These are phyloP conservation scores for Phoebastria nigripes DNA, from an alignment of 2,797 vertebrate species.

Conservation along the genomic window DNA sequence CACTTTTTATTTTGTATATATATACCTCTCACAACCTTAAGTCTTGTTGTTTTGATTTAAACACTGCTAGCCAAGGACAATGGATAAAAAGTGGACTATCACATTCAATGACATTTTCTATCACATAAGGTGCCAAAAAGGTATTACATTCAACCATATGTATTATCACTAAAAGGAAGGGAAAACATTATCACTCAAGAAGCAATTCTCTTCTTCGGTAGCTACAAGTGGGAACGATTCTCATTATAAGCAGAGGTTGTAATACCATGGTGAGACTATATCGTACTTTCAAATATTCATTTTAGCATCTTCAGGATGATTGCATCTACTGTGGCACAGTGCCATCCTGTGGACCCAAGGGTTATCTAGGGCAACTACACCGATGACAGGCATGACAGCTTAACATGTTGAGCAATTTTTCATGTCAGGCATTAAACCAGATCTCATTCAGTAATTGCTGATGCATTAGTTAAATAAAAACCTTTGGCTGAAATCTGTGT, in stretches of 20 bases:
- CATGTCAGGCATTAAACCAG: not conserved
- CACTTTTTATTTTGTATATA: not conserved
- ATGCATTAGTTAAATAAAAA: not conserved
- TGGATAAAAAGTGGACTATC: not conserved
- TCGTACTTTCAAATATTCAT: not conserved
- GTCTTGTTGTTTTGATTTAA: not conserved
- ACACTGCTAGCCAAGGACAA: not conserved
- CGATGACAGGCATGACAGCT: fast-evolving
- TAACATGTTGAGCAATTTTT: not conserved
- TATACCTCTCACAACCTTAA: not conserved
- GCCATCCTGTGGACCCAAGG: not conserved
- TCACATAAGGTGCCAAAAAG: not conserved
- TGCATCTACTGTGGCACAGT: constrained; percentile 1
- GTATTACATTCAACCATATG: not conserved
- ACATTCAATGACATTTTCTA: not conserved
- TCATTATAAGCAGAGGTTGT: not conserved
- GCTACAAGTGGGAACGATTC: not conserved
- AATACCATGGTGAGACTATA: not conserved
- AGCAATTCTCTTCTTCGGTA: not conserved
- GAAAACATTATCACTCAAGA: not conserved
- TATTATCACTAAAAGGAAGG: not conserved
- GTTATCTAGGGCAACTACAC: not conserved
- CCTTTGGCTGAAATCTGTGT: not conserved
- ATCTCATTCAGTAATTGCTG: not conserved
- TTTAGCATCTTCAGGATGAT: not conserved